phyloP scores from a whole-genome alignment of 64 coral and sea anemone genomes.

The Exaiptasia diaphana region DNA sequence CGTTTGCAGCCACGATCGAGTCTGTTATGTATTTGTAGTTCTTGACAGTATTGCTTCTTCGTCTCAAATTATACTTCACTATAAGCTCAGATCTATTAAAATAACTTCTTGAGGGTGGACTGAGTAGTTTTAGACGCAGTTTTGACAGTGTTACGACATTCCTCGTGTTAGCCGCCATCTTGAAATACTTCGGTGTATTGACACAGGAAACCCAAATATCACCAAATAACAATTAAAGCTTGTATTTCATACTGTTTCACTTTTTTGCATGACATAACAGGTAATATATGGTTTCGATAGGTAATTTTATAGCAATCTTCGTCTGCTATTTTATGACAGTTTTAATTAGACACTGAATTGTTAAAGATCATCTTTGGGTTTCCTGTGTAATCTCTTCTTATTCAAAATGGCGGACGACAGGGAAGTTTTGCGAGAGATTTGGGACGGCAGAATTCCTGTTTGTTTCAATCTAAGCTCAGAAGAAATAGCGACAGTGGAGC shows the following conservation, averaged over 20 bases:
- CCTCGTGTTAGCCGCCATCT: constrained; percentile 61
- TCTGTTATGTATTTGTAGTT: constrained; percentile 75
- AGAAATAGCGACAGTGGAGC: constrained; percentile 89
- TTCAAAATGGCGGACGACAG: constrained; percentile 98
- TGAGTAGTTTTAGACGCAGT: neutral
- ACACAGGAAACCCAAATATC: neutral
- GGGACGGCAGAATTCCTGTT: constrained; percentile 92
- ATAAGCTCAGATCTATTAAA: constrained; percentile 1
- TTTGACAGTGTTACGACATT: neutral
- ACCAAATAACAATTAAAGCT: no score
- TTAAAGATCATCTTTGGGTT: neutral
- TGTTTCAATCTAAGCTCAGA: constrained; percentile 96
- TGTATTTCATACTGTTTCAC: no score
- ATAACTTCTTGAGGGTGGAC: neutral
- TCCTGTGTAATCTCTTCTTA: neutral
- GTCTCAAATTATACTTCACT: constrained; percentile 33
- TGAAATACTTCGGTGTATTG: constrained; percentile 20
- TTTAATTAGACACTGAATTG: no score
- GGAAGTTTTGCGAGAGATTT: constrained; percentile 88
- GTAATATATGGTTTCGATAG: no score
- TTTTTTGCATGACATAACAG: no score
- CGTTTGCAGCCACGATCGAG: constrained; percentile 38
- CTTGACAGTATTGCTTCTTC: constrained; percentile 12
- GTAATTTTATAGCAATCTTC: no score
- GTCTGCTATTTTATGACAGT: no score